phyloP scores from a whole-genome alignment of 2,113 vertebrate species.

The Puma concolor region DNA sequence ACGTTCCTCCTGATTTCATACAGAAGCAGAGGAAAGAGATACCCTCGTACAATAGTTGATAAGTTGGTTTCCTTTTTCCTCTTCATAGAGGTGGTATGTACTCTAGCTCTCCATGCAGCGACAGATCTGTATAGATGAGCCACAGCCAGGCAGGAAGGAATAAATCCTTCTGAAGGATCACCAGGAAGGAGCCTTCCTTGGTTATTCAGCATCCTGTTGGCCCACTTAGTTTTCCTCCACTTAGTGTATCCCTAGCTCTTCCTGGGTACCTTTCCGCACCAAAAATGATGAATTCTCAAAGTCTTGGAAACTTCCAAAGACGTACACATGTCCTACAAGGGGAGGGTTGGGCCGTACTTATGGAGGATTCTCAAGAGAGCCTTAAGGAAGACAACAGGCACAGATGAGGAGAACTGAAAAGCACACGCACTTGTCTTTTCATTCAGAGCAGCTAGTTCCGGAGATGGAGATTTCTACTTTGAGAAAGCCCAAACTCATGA shows the following conservation, averaged over 20 bases:
- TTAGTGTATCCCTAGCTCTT: not conserved
- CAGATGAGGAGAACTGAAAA: not conserved
- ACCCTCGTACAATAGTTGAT: not conserved
- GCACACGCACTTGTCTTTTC: not conserved
- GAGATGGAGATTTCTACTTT: not conserved
- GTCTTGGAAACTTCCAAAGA: not conserved
- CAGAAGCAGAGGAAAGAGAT: not conserved
- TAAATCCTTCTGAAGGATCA: no score
- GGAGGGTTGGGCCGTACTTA: not conserved
- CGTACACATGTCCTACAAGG: not conserved
- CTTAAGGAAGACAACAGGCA: not conserved
- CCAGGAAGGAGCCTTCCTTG: not conserved
- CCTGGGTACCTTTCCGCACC: not conserved
- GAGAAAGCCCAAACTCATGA: not conserved
- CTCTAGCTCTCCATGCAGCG: not conserved
- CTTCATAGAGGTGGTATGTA: not conserved
- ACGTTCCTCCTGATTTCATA: not conserved
- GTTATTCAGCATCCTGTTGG: not conserved
- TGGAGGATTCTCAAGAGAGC: not conserved
- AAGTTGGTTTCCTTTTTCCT: conserved; percentile 4
- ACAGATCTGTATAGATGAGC: not conserved
- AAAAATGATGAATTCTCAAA: not conserved
- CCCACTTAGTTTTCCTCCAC: not conserved
- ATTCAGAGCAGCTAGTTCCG: not conserved
- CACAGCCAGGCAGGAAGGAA: not conserved